phyloP scores from a whole-genome alignment of 2,113 vertebrate species.

The Opisthocomus hoazin region DNA sequence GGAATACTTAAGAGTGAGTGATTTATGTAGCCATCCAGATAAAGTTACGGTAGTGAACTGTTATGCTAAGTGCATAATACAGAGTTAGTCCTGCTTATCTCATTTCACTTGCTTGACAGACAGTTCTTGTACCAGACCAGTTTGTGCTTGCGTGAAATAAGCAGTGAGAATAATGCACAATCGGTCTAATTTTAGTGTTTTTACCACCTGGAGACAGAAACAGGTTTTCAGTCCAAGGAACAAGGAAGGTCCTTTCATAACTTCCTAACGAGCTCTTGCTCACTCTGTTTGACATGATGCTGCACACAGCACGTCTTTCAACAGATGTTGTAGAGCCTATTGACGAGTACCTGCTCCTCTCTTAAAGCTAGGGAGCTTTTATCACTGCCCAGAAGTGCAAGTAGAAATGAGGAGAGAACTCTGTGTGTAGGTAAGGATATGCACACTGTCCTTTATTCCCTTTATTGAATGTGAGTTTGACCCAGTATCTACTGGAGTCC shows the following conservation, averaged over 20 bases:
- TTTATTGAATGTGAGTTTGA: not conserved
- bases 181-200: not conserved
- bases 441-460: not conserved
- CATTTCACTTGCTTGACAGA: constrained; percentile 18
- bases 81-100: constrained; percentile 34
- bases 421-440: not conserved
- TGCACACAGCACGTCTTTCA: not conserved
- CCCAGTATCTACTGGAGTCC: not conserved
- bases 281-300: not conserved
- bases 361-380: not conserved
- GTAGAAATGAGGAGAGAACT: not conserved
- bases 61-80: constrained; percentile 16
- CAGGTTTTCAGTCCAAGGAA: not conserved
- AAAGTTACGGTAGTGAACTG: not conserved
- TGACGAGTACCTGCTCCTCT: not conserved
- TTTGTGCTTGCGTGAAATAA: not conserved
- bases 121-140: constrained; percentile 13
- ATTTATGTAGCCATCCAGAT: constrained; percentile 45
- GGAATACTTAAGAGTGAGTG: not conserved
- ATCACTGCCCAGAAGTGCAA: not conserved
- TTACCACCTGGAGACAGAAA: constrained; percentile 36
- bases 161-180: not conserved
- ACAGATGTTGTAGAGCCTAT: not conserved
- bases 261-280: not conserved
- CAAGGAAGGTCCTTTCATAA: not conserved